A percentile compares a stretch with the other conserved stretches of the same genome.
Evolutionary conservation across 1,140 invertebrate species (phyloP).

Genomic region (Drosophila biarmipes): DNA sequence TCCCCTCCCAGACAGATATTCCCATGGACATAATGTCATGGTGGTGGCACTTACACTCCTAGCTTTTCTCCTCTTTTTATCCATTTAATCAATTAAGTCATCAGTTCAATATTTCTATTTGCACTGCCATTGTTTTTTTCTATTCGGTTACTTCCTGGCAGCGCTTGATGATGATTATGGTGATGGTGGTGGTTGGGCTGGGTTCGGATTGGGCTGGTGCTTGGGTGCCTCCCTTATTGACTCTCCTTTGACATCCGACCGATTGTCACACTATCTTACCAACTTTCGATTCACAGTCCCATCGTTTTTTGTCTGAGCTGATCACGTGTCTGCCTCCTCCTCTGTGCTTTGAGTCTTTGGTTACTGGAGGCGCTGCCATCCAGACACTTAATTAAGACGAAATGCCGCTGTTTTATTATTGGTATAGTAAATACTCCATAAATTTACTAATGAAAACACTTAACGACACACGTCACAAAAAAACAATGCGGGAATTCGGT

Average conservation of each 20-base stretch:
- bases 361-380: constrained; percentile 27
- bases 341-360: constrained; percentile 12
- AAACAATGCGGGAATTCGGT: constrained; percentile 48
- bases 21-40: constrained; percentile 35
- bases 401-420: constrained; percentile 51
- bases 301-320: constrained; percentile 64
- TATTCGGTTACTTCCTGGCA: constrained; percentile 8
- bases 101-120: constrained; percentile 55
- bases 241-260: constrained; percentile 45
- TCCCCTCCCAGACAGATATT: constrained; percentile 25
- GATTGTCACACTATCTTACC: constrained; percentile 58
- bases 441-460: constrained; percentile 52
- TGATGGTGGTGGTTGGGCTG: constrained; percentile 22
- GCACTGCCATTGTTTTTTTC: constrained; percentile 43
- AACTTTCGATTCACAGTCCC: constrained; percentile 58
- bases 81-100: constrained; percentile 66
- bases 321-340: constrained; percentile 60
- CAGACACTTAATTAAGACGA: constrained; percentile 49
- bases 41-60: constrained; percentile 38
- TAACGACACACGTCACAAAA: constrained; percentile 52
- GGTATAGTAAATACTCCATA: constrained; percentile 46
- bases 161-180: background rate
- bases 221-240: constrained; percentile 42
- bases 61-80: constrained; percentile 45
- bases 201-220: no score